Evolutionary conservation across 2,797 vertebrate genomes (phyloP), one percentile per base, ranked within the genome.

Genomic region (Carapus acus): DNA sequence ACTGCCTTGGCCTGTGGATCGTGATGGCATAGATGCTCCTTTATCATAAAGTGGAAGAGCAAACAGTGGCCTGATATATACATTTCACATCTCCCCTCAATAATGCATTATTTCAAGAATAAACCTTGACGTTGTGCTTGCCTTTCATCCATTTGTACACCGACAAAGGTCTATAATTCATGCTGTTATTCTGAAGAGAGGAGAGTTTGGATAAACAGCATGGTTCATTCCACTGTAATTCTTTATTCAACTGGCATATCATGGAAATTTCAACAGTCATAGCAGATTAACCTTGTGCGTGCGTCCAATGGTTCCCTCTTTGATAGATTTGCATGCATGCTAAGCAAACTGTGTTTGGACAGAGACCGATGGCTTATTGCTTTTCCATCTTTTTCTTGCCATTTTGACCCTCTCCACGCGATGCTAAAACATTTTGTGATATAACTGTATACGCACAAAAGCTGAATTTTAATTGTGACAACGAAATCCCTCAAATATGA

Each of bases 201-300:
- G 60, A 62, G 58, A 67, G 65, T 89, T 89, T 87, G 67, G 74
- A 79, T 82, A 80, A 78, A 86, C 78, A 76, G 55, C 68, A 76
- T 6, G 78, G 81, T 87, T 90, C 79, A 69, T 85, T 85, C 86
- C 43, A 34, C 53, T 69, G 69, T 74, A 69, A 88, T 92, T 92
- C 85, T 79, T 85, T 82, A 92, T 91, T 91, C 89, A 82, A 70
- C 73, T 80, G 83, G 87, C 86, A 74, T 88, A 88, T 87, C 86
- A 74, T 66, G 77, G 88, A 91, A 91, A 91, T 96, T 97, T 95
- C 89, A 94, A 93, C 92, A 94, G 92, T 94, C 91, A 87, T 90
- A 91, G 88, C 83, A 90, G 88, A 95, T 95, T 95, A 95, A 94
- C 91, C 92, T 90, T 73, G 87, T 75, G 83, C 87, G 80, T 80